phyloP scores from a whole-genome alignment of 1,140 invertebrate species.

The Eupeodes corollae region DNA sequence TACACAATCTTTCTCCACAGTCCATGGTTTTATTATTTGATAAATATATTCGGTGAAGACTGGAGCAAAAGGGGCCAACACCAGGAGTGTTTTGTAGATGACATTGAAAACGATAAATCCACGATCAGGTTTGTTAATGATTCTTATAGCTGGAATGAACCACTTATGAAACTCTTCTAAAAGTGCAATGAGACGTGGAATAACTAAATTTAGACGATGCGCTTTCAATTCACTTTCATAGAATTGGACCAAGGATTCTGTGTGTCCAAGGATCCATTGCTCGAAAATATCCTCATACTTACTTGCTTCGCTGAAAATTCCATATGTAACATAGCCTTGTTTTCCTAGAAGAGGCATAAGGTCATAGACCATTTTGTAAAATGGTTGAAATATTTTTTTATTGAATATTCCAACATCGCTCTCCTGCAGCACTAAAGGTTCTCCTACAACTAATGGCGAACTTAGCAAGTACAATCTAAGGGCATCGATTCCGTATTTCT shows the following conservation, averaged over 20 bases:
- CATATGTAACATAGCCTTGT: slow-evolving; percentile 31
- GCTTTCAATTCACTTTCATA: slow-evolving; percentile 81
- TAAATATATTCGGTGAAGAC: slow-evolving; percentile 92
- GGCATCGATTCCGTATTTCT: slow-evolving; percentile 92
- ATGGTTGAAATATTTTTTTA: slow-evolving; percentile 93
- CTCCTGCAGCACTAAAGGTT: slow-evolving; percentile 92
- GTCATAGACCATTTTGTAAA: slow-evolving; percentile 87
- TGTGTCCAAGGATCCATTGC: slow-evolving; percentile 88
- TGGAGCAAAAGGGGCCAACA: slow-evolving; percentile 92
- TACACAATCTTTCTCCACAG: slow-evolving; percentile 46
- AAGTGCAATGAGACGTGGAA: slow-evolving; percentile 81
- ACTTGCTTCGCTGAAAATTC: slow-evolving; percentile 6
- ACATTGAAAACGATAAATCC: slow-evolving; percentile 14
- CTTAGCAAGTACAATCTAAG: slow-evolving; percentile 89
- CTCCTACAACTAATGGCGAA: slow-evolving; percentile 89
- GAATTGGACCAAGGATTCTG: slow-evolving; percentile 77
- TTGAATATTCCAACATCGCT: slow-evolving; percentile 87
- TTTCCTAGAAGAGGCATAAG: slow-evolving; percentile 83
- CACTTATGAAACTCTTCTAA: slow-evolving; percentile 94
- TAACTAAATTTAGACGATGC: slow-evolving; percentile 86
- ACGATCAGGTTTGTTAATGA: slow-evolving; percentile 68
- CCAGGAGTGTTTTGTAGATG: slow-evolving; percentile 46
- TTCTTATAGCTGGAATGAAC: slow-evolving; percentile 90
- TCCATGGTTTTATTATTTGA: slow-evolving; percentile 54
- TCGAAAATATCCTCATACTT: slow-evolving; percentile 65